Evolutionary conservation across 2,888 invertebrate species (phyloP), one percentile per base, ranked within the genome.

Genomic region (Chamaedrilus cognettii): DNA sequence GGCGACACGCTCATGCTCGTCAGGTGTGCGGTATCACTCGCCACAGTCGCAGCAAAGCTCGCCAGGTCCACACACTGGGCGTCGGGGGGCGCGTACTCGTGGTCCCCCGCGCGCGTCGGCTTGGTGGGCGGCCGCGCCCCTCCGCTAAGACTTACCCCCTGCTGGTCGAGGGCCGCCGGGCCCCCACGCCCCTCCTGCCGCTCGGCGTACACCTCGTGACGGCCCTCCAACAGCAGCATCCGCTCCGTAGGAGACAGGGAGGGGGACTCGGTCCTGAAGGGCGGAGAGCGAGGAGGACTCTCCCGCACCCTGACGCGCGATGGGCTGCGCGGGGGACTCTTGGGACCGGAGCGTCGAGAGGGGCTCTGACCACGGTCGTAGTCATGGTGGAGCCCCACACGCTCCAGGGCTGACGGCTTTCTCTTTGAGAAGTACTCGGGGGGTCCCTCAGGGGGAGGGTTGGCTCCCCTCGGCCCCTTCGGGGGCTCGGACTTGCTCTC

Each of bases 1-100:
- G 82, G 83, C 0, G 81, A 82, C 26, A 81, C 79, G 35, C 79
- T 80, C 76, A 82, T 76, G 61, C 78, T 81, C 26, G 83, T 83
- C 49, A 83, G 67, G 57, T 77, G 80, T 32, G 79, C 81, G 3
- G 83, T 83, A 71, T 79, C 80, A 72, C 78, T 82, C 2, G 83
- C 82, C 23, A 83, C 78, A 3, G 82, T 79, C 11, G 82, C 82
- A 0, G 83, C 83, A 70, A 78, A 83, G 1, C 80, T 79, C 26
- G 83, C 83, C 33, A 83, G 68, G 64, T 52, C 55, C 19, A 52
- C 55, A 19, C 15, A 52, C 42, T 42, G 42, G 19, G 30, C 31
- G 57, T 26, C 26, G 50, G 34, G 28, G 56, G 28, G 33, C 35
- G 42, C 23, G 52, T 49, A 32, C 49, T 42, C n/a, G 26, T 61